Evolutionary conservation across 1,140 invertebrate genomes (phyloP).

Genomic region (Asobara japonica): DNA sequence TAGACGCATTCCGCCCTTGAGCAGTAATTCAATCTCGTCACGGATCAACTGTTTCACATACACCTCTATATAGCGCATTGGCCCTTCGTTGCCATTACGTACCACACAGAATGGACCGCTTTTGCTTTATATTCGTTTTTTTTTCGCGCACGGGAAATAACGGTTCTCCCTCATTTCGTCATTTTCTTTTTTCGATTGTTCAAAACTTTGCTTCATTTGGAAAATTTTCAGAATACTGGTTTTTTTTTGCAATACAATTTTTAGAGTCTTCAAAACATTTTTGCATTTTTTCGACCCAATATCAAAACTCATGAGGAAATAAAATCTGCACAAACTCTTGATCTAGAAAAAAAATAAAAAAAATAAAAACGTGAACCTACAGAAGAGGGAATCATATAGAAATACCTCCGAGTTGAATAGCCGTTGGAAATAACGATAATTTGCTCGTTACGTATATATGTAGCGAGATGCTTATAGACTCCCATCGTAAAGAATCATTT

Average conservation of each 20-base stretch:
- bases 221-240: too few species aligned
- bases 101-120: background rate
- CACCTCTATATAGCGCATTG: constrained; percentile 1
- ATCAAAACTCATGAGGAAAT: too few species aligned
- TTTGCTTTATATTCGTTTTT: background rate
- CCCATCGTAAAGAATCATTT: constrained; percentile 16
- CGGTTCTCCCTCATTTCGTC: background rate
- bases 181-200: background rate
- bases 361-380: too few species aligned
- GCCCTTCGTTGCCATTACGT: constrained; percentile 17
- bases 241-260: too few species aligned
- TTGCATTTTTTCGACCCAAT: too few species aligned
- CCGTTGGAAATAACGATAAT: too few species aligned
- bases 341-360: too few species aligned
- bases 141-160: background rate
- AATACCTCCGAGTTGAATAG: too few species aligned
- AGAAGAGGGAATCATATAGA: too few species aligned
- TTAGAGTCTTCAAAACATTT: too few species aligned
- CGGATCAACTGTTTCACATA: constrained; percentile 29
- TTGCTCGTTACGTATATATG: constrained; percentile 4
- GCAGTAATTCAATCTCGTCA: constrained; percentile 31
- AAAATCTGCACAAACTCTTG: too few species aligned
- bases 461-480: background rate
- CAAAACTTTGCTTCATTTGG: too few species aligned
- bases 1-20: constrained; percentile 22